phyloP scores from a whole-genome alignment of 2,113 vertebrate genomes.

The Elachura formosa region DNA sequence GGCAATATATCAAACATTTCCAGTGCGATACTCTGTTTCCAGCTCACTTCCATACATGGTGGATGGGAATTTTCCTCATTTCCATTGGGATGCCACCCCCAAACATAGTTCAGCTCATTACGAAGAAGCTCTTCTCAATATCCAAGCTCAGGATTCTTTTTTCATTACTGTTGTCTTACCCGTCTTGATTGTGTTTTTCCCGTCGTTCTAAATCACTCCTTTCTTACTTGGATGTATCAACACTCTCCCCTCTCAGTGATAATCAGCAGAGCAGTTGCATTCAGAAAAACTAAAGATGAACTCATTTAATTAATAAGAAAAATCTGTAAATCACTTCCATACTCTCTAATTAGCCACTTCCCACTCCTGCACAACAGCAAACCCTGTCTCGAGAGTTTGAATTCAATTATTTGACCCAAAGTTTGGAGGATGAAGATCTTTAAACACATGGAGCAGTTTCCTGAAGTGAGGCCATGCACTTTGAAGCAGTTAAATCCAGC shows the following conservation, averaged over 20 bases:
- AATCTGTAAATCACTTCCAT: neutral
- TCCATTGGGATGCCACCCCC: neutral
- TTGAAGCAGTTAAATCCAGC: conserved; percentile 42
- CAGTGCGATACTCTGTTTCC: neutral
- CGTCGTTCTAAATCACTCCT: neutral
- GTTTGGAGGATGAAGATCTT: neutral
- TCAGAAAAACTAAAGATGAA: neutral
- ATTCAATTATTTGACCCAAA: neutral
- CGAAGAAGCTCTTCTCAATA: neutral
- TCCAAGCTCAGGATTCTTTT: neutral
- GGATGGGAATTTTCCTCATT: neutral
- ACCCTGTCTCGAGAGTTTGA: neutral
- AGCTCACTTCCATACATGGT: neutral
- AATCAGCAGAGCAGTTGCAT: neutral
- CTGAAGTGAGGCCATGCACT: neutral
- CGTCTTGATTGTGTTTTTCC: neutral
- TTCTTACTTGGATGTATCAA: neutral
- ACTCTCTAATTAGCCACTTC: neutral
- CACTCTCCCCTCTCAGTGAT: neutral
- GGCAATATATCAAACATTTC: neutral
- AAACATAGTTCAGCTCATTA: neutral
- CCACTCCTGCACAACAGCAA: neutral
- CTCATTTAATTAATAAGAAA: neutral
- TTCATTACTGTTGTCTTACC: neutral
- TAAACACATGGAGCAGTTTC: neutral